Evolutionary conservation across 2,888 invertebrate species (phyloP).

Genomic region (Drosophila hamatofila): DNA sequence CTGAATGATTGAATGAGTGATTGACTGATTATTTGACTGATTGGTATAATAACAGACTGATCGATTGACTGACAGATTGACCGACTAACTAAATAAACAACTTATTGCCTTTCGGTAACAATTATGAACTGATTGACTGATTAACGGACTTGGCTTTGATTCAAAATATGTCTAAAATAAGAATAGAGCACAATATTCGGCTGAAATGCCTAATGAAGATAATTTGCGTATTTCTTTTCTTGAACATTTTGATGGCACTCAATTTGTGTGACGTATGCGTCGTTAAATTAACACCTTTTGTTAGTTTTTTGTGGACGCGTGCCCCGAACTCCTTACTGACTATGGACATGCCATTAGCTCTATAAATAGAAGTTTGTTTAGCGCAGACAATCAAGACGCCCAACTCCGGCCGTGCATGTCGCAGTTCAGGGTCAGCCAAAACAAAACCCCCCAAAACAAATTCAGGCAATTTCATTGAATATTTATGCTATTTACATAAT

Average conservation of each 20-base stretch:
- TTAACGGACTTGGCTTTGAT: not conserved
- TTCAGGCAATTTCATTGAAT: constrained; percentile 34
- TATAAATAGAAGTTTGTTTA: constrained; percentile 44
- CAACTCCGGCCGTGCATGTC: constrained; percentile 10
- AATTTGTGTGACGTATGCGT: constrained; percentile 54
- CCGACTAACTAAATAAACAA: too few relatives aligned
- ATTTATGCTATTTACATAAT: constrained; percentile 54
- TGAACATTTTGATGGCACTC: constrained; percentile 21
- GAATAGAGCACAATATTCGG: not conserved
- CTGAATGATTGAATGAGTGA: too few relatives aligned
- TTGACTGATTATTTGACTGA: not conserved
- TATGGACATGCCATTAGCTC: constrained; percentile 19
- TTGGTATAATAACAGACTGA: not conserved
- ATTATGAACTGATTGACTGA: not conserved
- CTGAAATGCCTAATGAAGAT: not conserved
- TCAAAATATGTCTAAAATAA: not conserved
- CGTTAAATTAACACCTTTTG: constrained; percentile 61
- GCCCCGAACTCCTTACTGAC: constrained; percentile 20
- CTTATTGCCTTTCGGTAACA: too few relatives aligned
- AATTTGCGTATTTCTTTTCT: constrained; percentile 4
- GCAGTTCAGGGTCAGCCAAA: constrained; percentile 51
- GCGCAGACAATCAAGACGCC: constrained; percentile 31
- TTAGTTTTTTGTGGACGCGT: constrained; percentile 25
- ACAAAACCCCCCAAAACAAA: not conserved
- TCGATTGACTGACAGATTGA: not conserved